A percentile compares a stretch with the other conserved stretches of the same genome.
Evolutionary conservation across 2,888 invertebrate species (phyloP).

Genomic region (Erebia palarica): DNA sequence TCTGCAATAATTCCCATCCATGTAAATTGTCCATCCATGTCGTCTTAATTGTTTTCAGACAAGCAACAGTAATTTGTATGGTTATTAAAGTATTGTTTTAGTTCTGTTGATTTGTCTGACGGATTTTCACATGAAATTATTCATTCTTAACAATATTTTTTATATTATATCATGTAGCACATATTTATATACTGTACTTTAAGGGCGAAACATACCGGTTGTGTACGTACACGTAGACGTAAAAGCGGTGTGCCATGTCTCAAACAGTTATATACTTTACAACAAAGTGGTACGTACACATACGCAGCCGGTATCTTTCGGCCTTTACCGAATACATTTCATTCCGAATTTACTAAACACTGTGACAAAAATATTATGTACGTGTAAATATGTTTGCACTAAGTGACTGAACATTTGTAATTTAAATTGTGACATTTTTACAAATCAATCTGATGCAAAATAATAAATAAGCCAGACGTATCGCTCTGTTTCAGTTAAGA

Average conservation of each 20-base stretch:
- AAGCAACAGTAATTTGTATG: background rate
- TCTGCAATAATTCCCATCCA: too few relatives aligned
- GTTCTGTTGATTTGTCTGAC: background rate
- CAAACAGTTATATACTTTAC: too few relatives aligned
- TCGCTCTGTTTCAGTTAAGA: background rate
- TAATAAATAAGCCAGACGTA: background rate
- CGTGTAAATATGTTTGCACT: constrained; percentile 74
- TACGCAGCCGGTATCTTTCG: too few relatives aligned
- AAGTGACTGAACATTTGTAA: constrained; percentile 57
- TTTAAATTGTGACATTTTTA: constrained; percentile 8
- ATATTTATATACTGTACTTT: background rate
- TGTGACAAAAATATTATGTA: constrained; percentile 49
- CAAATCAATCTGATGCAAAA: constrained; percentile 1
- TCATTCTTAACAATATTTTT: background rate
- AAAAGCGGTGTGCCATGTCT: too few relatives aligned
- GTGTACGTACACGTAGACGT: too few relatives aligned
- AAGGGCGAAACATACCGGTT: too few relatives aligned
- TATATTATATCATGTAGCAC: constrained; percentile 9
- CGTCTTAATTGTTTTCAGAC: too few relatives aligned
- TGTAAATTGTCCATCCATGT: background rate
- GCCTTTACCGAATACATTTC: constrained; percentile 44
- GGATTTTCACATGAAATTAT: background rate
- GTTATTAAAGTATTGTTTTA: background rate
- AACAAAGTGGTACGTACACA: too few relatives aligned
- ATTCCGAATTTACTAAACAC: constrained; percentile 61